Evolutionary conservation across 2,888 invertebrate genomes (phyloP).

Genomic region (Cosmia pyralina): DNA sequence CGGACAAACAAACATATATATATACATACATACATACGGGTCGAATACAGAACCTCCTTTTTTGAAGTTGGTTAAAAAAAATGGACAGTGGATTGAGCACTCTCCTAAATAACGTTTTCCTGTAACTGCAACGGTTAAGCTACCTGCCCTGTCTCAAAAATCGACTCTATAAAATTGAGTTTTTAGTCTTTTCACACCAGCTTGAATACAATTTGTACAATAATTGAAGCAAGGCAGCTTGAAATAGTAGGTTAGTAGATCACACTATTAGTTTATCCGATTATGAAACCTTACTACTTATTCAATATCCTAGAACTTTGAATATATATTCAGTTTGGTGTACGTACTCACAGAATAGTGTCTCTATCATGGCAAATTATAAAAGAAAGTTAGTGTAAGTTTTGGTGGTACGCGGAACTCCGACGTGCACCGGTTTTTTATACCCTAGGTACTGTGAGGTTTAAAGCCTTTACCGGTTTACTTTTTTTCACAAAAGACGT

Average conservation of each 20-base stretch:
- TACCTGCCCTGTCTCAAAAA: too few relatives aligned
- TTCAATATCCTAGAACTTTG: not conserved
- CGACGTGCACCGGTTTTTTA: not conserved
- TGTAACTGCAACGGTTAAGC: too few relatives aligned
- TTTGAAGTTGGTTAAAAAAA: too few relatives aligned
- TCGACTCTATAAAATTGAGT: too few relatives aligned
- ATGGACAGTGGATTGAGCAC: too few relatives aligned
- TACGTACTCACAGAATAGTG: not conserved
- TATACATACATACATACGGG: too few relatives aligned
- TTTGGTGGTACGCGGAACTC: not conserved
- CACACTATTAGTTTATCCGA: conserved; percentile 22
- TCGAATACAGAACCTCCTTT: too few relatives aligned
- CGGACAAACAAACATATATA: too few relatives aligned
- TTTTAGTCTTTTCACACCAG: too few relatives aligned
- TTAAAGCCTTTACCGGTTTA: not conserved
- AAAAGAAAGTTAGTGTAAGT: not conserved
- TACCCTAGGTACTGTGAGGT: not conserved
- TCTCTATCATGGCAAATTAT: not conserved
- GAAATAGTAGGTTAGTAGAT: conserved; percentile 35
- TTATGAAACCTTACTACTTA: conserved; percentile 41
- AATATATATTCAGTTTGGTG: not conserved
- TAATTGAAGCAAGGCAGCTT: not conserved
- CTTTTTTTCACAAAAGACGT: not conserved
- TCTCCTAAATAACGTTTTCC: too few relatives aligned
- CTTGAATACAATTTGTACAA: too few relatives aligned